These are phyloP conservation scores for Heterochromis multidens DNA, from an alignment of 2,113 vertebrate genomes.

Conservation along the genomic window DNA sequence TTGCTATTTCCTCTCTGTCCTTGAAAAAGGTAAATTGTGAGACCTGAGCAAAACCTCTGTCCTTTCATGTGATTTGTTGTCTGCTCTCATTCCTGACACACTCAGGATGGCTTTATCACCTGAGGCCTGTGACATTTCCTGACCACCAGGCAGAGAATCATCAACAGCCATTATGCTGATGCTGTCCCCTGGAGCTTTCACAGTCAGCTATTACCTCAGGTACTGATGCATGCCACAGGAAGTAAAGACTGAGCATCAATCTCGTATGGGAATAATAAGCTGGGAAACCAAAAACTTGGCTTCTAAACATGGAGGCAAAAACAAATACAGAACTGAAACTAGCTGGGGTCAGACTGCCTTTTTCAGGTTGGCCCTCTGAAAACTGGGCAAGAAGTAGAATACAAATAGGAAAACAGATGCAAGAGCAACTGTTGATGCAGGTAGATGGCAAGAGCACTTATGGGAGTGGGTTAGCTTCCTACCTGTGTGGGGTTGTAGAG, in stretches of 20 bases:
- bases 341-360: not conserved
- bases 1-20: not conserved
- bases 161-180: not conserved
- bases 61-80: not conserved
- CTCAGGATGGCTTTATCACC: not conserved
- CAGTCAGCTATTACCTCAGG: not conserved
- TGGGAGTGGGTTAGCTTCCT: not conserved
- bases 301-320: not conserved
- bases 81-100: not conserved
- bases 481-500: slow-evolving; percentile 97
- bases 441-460: not conserved
- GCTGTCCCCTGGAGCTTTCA: not conserved
- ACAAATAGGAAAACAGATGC: not conserved
- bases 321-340: not conserved
- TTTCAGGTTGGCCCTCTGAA: not conserved
- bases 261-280: not conserved
- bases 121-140: not conserved
- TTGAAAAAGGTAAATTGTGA: not conserved
- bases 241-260: not conserved
- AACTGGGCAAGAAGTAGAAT: not conserved
- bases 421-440: not conserved
- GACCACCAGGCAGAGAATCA: not conserved
- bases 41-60: not conserved
- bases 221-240: not conserved
- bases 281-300: not conserved